phyloP scores from a whole-genome alignment of 1,140 invertebrate species.

The Lethrus apterus region DNA sequence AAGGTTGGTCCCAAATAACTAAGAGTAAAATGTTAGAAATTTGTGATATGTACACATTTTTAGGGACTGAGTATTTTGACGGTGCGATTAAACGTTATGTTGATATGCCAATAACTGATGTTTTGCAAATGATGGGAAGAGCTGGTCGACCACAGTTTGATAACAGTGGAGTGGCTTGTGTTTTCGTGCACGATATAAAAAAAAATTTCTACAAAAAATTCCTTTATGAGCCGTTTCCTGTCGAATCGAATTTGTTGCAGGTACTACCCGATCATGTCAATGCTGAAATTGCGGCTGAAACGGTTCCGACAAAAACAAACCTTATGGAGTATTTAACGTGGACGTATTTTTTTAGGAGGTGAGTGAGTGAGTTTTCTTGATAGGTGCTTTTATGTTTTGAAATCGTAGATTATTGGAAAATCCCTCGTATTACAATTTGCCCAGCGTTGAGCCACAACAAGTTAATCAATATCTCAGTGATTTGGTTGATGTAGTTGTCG shows the following conservation, averaged over 20 bases:
- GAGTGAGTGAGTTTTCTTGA: no score
- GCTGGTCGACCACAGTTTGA: conserved; percentile 95
- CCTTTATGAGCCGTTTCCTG: conserved; percentile 97
- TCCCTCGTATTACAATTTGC: conserved; percentile 86
- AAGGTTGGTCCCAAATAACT: conserved; percentile 43
- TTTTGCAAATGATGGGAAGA: conserved; percentile 98
- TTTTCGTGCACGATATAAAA: conserved; percentile 96
- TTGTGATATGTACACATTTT: conserved; percentile 37
- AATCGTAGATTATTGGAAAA: conserved; percentile 86
- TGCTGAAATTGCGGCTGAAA: conserved; percentile 94
- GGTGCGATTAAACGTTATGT: conserved; percentile 94
- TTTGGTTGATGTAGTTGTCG: conserved; percentile 71
- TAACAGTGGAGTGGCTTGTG: conserved; percentile 89
- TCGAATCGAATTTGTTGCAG: conserved; percentile 88
- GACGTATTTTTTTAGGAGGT: conserved; percentile 94
- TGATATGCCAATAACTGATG: conserved; percentile 98
- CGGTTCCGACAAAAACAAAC: conserved; percentile 86
- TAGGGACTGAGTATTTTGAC: conserved; percentile 97
- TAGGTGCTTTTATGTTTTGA: conserved; percentile 31
- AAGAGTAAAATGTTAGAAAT: neutral
- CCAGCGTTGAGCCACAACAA: conserved; percentile 62
- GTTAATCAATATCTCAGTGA: conserved; percentile 68
- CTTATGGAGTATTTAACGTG: conserved; percentile 96
- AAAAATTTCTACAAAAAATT: conserved; percentile 99
- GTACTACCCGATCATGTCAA: conserved; percentile 96